These are phyloP conservation scores for Linnaemya tessellans DNA, from an alignment of 2,888 invertebrate species.

Conservation along the genomic window DNA sequence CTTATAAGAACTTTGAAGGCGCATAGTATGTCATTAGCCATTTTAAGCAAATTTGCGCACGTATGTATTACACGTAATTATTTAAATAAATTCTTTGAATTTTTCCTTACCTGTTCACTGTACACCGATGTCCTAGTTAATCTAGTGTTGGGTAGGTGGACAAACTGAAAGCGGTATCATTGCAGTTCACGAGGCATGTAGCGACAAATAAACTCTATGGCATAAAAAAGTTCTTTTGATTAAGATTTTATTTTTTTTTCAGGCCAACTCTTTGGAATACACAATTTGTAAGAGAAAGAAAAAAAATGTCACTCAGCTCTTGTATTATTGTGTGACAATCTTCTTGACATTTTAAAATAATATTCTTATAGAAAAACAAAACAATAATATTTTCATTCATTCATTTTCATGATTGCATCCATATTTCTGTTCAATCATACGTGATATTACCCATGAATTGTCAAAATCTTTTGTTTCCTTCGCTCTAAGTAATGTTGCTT, in stretches of 20 bases:
- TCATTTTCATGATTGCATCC: neutral
- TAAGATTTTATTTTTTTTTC: neutral
- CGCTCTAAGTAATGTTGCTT: neutral
- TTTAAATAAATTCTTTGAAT: too few relatives aligned
- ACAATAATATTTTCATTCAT: neutral
- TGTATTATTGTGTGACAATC: neutral
- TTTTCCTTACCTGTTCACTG: neutral
- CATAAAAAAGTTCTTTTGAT: neutral
- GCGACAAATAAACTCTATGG: slow-evolving; percentile 5
- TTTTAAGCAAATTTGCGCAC: too few relatives aligned
- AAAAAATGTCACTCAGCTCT: neutral
- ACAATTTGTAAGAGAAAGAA: neutral
- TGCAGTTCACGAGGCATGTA: slow-evolving; percentile 26
- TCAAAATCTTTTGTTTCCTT: slow-evolving; percentile 5
- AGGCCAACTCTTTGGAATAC: neutral
- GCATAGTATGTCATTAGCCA: too few relatives aligned
- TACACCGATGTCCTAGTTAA: neutral
- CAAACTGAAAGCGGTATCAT: neutral
- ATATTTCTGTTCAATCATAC: slow-evolving; percentile 8
- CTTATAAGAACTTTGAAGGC: too few relatives aligned
- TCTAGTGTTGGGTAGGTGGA: neutral
- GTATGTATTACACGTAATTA: too few relatives aligned
- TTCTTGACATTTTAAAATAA: neutral
- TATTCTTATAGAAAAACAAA: neutral
- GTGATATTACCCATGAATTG: slow-evolving; percentile 4